Evolutionary conservation across 2,888 invertebrate species (phyloP), one percentile per base, ranked within the genome.

Genomic region (Ceratothoa steindachneri): DNA sequence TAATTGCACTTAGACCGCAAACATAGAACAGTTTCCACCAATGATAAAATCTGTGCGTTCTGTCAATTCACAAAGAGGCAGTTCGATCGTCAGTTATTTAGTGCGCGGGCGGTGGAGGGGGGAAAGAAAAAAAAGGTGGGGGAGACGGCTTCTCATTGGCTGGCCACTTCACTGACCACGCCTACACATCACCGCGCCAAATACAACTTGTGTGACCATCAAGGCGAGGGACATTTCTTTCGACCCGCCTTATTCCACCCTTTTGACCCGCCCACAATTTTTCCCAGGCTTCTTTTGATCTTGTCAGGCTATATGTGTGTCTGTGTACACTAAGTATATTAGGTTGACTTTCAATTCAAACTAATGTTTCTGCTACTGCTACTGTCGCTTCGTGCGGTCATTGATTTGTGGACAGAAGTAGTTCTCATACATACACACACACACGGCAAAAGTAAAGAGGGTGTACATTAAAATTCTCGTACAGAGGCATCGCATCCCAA

Each of bases 51-150:
- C 75, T 75, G 75, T 75, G 75, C 75, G 75, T 72, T 72, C 72
- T 72, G 72, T 75, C 75, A 75, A 75, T 75, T 75, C 72, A 75
- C 75, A 75, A 71, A 75, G 75, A 75, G 75, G 60, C 68, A 75
- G 75, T 75, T 75, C 75, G 75, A 75, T 75, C 75, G 75, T 75
- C 75, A 69, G 75, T 75, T 75, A 75, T 75, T 75, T 75, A 75
- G 75, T 75, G 75, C 72, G 75, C 73, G 73, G 66, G 71, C 73
- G 68, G 71, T 65, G 30, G 74, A 71, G 41, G n/a, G n/a, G n/a
- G n/a, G n/a, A 15, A 41, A 41, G 24, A 24, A 60, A 7, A 60
- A 60, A 60, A 3, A 24, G 53, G 67, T 71, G 72, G 72, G 71
- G 69, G 68, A 69, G 66, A 41, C 29, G 31, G 22, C 12, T 31